Base-by-base conservation (phyloP, 1,140 invertebrate species). In the Stegodyphus mimosarum region DNA sequence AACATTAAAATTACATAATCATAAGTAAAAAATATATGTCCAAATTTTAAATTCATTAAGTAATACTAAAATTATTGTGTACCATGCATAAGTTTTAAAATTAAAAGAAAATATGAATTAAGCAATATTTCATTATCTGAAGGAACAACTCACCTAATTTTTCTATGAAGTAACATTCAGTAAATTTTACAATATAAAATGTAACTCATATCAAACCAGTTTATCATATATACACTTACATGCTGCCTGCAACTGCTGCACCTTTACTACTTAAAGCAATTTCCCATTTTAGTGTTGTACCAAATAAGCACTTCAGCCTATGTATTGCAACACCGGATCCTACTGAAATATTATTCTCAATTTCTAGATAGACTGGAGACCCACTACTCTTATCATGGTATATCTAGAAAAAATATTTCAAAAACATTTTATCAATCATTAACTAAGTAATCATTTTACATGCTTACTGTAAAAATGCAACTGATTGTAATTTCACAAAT, bases 341-440 rank as follows among this genome's bases (percentile, higher is more conserved):
- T 15, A 87, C 70, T 9, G 87, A 75, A 18, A 90, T 83, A 49
- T 87, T 78, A 86, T 91, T 90, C 79, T 91, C 90, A 11, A 90
- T 87, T 81, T 90, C 89, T 49, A 91, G 52, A 52, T 79, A 77
- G 2, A 78, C 80, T 18, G 75, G 71, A 7, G 52, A 18, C 3
- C 74, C 80, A 52, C 6, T 72, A 51, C 33, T 51, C 75, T 75
- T 80, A 7, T 80, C 76, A 76, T 80, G 71, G 48, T 86, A 79
- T 75, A 86, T 67, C 75, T 86, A 51, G 2, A 76, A 52, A 48
- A 33, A 52, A 17, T n/a, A 53, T 13, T n/a, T 11, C 18, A 3
- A 33, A 33, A 33, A 33, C 3, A 18, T 66, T 66, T 84, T 63
- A 50, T 1, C 33, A 33, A 33, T 33, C 33, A 33, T 33, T 33